Percentiles rank a stretch among this genome's conserved stretches.
Evolutionary conservation across 2,113 vertebrate species (phyloP).

Genomic region (Hepsetus odoe): DNA sequence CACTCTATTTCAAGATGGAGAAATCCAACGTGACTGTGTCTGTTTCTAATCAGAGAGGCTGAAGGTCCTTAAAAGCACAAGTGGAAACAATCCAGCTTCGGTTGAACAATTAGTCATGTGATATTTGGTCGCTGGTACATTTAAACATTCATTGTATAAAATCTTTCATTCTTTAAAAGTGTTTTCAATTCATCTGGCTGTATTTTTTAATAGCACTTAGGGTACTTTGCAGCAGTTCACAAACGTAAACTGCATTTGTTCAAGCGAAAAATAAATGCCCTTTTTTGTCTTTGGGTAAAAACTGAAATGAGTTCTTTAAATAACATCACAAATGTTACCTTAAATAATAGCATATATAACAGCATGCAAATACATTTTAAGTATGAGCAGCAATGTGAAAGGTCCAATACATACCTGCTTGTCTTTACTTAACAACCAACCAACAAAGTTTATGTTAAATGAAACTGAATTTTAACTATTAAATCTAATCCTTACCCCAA

Average conservation of each 20-base stretch:
- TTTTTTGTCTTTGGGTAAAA: no score
- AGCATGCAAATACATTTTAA: not conserved
- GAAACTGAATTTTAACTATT: no score
- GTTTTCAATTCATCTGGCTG: not conserved
- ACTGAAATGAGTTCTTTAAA: no score
- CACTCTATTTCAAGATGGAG: not conserved
- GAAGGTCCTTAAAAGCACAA: not conserved
- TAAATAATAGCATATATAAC: not conserved
- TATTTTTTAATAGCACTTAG: not conserved
- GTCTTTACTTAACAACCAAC: no score
- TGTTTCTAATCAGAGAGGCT: not conserved
- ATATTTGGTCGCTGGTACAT: not conserved
- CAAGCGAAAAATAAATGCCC: not conserved
- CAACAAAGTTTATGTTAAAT: no score
- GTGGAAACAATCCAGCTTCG: not conserved
- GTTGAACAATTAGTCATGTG: not conserved
- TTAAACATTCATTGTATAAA: not conserved
- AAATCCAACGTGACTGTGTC: not conserved
- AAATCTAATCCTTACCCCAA: no score
- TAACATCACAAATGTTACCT: no score
- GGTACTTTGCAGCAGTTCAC: not conserved
- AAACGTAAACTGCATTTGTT: not conserved
- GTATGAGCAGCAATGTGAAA: no score
- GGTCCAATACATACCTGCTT: no score
- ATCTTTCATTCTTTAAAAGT: not conserved